Base-by-base conservation (phyloP, 1,140 invertebrate species). In the Agraylea sexmaculata region DNA sequence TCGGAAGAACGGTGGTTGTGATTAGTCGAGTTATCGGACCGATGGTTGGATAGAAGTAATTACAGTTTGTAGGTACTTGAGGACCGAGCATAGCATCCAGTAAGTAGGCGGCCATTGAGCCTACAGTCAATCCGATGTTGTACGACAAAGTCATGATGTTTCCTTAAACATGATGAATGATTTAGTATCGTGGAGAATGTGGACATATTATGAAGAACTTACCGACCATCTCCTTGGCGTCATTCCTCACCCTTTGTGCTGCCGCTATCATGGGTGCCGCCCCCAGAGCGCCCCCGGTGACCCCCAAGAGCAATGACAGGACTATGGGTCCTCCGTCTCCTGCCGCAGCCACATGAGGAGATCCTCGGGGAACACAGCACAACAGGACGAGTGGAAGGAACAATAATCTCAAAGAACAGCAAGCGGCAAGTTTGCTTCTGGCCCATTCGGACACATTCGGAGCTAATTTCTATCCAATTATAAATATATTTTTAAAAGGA, bases 141-240 rank as follows among this genome's bases (percentile, higher is more conserved):
- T 93, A 93, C 0, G 84, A 86, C 0, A 92, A 53, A 0, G 87
- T 92, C 87, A 93, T 93, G 50, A 92, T 87, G 51, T 93, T 92
- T 37, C 87, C 87, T 78, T 68, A 36, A 64, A 60, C 48, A 39
- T 51, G 38, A 50, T 37, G 39, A 17, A 37, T 17, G 3, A 21
- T 18, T 16, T 17, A n/a, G 21, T 40, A 19, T 30, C 5, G 23
- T 25, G 23, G 6, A 7, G 23, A 25, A 25, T n/a, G n/a, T 25
- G 6, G 6, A 17, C 3, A 19, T 4, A n/a, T 18, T 40, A 17
- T 31, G n/a, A 11, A 4, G n/a, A 12, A 43, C 20, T 45, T 54
- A 67, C 63, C 64, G 16, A 62, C 62, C 19, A 68, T 61, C 51
- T 68, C 64, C 4, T 62, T 55, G 40, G 64, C 58, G 42, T 65